Evolutionary conservation across 1,140 invertebrate genomes (phyloP).

Genomic region (Drosophila cardini): DNA sequence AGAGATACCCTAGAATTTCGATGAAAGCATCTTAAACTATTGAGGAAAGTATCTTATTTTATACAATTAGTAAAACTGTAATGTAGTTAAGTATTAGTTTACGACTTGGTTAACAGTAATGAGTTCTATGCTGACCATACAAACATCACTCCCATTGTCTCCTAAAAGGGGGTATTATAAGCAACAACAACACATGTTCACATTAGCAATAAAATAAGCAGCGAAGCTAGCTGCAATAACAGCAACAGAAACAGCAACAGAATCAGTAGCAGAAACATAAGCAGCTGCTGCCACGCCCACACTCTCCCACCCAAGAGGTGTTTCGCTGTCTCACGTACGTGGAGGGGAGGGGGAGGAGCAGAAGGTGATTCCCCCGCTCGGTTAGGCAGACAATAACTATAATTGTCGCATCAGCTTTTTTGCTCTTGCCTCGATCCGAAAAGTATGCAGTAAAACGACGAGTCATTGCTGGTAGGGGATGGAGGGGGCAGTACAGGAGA

Average conservation of each 20-base stretch:
- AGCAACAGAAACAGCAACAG: neutral
- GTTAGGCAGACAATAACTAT: constrained; percentile 79
- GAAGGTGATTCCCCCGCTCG: constrained; percentile 22
- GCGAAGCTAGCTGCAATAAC: constrained; percentile 53
- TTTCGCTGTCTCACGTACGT: constrained; percentile 59
- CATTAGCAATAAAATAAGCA: constrained; percentile 76
- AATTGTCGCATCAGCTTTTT: constrained; percentile 81
- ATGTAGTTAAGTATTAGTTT: no score
- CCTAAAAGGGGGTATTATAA: constrained; percentile 3
- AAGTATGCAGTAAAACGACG: constrained; percentile 62
- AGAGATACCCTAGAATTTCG: neutral
- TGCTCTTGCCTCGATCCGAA: constrained; percentile 44
- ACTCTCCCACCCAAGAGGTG: constrained; percentile 28
- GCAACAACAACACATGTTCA: constrained; percentile 60
- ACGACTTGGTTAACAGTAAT: no score
- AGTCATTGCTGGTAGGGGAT: constrained; percentile 45
- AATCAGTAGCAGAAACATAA: constrained; percentile 2
- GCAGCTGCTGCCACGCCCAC: constrained; percentile 28
- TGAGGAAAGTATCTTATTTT: no score
- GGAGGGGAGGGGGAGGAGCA: neutral
- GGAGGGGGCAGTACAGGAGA: constrained; percentile 1
- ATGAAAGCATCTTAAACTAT: neutral
- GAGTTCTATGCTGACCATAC: no score
- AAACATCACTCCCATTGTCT: neutral
- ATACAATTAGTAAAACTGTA: no score